A percentile compares a stretch with the other conserved stretches of the same genome.
Evolutionary conservation across 2,797 vertebrate species (phyloP).

Genomic region (Coccyzus lansbergi): DNA sequence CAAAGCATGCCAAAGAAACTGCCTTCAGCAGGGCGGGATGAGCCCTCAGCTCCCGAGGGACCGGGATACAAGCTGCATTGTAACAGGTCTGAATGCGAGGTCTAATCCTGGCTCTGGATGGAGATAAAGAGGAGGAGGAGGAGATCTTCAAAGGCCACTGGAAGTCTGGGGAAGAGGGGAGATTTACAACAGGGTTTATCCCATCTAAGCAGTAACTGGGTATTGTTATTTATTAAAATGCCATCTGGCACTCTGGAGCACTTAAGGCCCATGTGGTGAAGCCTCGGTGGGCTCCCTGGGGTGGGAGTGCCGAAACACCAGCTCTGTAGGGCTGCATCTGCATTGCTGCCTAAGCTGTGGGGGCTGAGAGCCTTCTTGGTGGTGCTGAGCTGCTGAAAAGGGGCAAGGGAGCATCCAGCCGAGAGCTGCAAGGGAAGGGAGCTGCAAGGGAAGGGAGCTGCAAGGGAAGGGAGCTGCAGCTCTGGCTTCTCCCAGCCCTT

Average conservation of each 20-base stretch:
- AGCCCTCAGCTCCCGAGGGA: slow-evolving; percentile 10
- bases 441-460: background rate
- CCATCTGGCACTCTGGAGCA: slow-evolving; percentile 30
- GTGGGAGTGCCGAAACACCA: background rate
- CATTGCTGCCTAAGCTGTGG: accelerated
- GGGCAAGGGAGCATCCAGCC: background rate
- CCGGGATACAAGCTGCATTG: slow-evolving; percentile 30
- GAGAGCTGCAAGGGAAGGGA: slow-evolving; percentile 35
- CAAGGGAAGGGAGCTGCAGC: slow-evolving; percentile 38
- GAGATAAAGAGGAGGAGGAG: slow-evolving; percentile 75
- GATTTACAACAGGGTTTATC: slow-evolving; percentile 69
- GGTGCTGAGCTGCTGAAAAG: background rate
- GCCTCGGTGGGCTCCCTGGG: background rate
- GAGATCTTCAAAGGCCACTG: slow-evolving; percentile 67
- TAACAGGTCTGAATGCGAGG: slow-evolving; percentile 49
- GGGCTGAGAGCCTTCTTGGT: accelerated
- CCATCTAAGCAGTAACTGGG: slow-evolving; percentile 62
- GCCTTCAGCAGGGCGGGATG: slow-evolving; percentile 43
- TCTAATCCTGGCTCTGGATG: slow-evolving; percentile 69
- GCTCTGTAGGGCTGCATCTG: background rate
- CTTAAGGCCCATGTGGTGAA: background rate
- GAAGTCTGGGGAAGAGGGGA: slow-evolving; percentile 62
- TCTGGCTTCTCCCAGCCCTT: slow-evolving; percentile 37
- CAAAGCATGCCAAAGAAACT: slow-evolving; percentile 60
- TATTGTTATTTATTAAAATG: slow-evolving; percentile 72